Evolutionary conservation across 53 echinoderm and acorn worm genomes (phyloP), one percentile per base, ranked within the genome.

Genomic region (Antedon mediterranea): DNA sequence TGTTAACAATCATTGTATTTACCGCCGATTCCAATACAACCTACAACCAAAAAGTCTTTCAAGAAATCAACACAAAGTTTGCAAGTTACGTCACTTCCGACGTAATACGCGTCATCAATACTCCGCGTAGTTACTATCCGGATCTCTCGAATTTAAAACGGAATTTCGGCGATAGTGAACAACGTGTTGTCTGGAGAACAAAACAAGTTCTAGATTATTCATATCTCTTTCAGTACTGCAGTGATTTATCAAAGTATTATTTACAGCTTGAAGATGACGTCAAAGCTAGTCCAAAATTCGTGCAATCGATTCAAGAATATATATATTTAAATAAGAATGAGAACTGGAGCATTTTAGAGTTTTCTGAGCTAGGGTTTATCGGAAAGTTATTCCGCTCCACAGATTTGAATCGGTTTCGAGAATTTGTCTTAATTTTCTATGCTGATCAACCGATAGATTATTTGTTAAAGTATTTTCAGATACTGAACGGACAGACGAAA

Each of bases 231-330:
- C 76, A 80, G 29, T 98, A 98, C 79, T 88, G 89, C 78, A 82
- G 81, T 29, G 74, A 83, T 42, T 78, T 93, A 42, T 84, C 98
- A 26, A 79, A 88, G 11, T 98, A 90, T 82, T 98, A 92, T 72
- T 71, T 98, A 0, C 92, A 92, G 83, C 82, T 98, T 1, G 98
- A 98, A 43, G 98, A 98, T 57, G 98, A 98, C 78, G 90, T 98
- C 27, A 79, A 88, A 8, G 76, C 98, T 0, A 85, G 86, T 0
- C 85, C 88, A 44, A 82, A 86, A 41, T 98, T 85, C 73, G 43
- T 98, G 28, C 78, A 81, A 77, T 86, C 86, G 13, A 85, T 98
- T 31, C 78, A 57, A 72, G 86, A 90, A n/a, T 95, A 72, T 71
- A 84, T 95, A 7, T 81, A 85, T n/a, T n/a, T 43, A 3, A 82